Conservation (phyloP, 2,113 vertebrate genomes). For the Corydoras maculifer region DNA sequence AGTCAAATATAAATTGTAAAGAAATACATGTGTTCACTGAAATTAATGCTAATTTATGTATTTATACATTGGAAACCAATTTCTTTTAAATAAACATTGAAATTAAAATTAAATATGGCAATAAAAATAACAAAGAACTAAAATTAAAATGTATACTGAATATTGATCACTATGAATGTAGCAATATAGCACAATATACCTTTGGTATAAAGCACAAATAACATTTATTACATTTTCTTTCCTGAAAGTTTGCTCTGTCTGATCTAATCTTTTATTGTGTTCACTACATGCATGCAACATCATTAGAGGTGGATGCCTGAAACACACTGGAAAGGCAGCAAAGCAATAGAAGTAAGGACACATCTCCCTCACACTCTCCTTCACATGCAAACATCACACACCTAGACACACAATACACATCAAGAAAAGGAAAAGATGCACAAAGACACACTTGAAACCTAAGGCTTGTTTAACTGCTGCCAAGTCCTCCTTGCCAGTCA, state of each 20-base stretch:
- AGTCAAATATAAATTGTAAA: too few species aligned
- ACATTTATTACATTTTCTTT: not conserved
- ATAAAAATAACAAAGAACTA: not conserved
- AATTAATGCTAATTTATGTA: too few species aligned
- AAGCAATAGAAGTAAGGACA: conserved; percentile 24
- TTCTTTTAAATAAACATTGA: conserved; percentile 13
- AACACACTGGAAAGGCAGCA: conserved; percentile 52
- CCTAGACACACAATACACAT: not conserved
- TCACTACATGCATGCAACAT: not conserved
- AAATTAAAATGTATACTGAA: not conserved
- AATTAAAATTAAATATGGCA: not conserved
- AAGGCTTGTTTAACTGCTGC: conserved; percentile 58
- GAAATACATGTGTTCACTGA: too few species aligned
- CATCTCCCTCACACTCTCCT: too few species aligned
- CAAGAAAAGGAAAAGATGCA: conserved; percentile 21
- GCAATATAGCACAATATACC: not conserved
- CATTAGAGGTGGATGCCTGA: conserved; percentile 47
- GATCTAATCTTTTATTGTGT: conserved; percentile 27
- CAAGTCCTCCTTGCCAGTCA: conserved; percentile 52
- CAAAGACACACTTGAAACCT: conserved; percentile 44
- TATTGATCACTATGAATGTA: not conserved
- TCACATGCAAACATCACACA: conserved; percentile 27
- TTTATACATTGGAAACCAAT: too few species aligned
- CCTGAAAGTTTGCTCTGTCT: not conserved
- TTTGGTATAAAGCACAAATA: not conserved